Base-by-base conservation (phyloP, 2,797 vertebrate genomes). In the Pangasius larnaudii region DNA sequence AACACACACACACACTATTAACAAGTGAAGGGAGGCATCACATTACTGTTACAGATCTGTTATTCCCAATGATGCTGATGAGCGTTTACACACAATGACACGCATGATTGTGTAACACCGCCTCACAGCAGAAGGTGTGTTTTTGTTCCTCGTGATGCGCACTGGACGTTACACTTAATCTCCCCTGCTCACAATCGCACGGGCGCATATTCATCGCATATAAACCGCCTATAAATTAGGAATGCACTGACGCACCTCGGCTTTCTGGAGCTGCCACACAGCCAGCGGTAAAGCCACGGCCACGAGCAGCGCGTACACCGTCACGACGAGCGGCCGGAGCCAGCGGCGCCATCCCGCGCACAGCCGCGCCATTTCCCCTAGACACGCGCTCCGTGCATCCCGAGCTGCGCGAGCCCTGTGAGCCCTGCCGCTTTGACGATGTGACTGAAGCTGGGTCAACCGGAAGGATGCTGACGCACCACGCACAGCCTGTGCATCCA, bases 261-360 rank as follows among this genome's bases (percentile, higher is more conserved):
- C 95, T 91, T 97, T 98, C 93, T 98, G 97, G 90, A 98, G 93
- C 80, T 99, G 96, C 98, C 97, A 99, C 39, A 98, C 94, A 93
- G 97, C 97, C 0, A 99, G 87, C 1, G 98, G 98, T 87, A 99
- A 92, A 11, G 96, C 97, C 88, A 98, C 96, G 85, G 98, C 87
- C 33, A 99, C 92, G 89, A 97, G 93, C 91, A 97, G 89, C 69
- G 97, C 94, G 87, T 99, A 98, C 84, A 98, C 81, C 51, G 98
- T 89, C 53, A 97, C 96, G 39, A 98, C 97, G 91, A 99, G 93
- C 24, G 98, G 98, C 85, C 98, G 96, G 80, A 99, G 99, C 98
- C 98, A 99, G 86, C 96, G 95, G 87, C 97, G 97, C 98, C 98
- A 99, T 93, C 98, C 97, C 83, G 96, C 97, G 93, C 96, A 98